A percentile compares a stretch with the other conserved stretches of the same genome.
Conservation (phyloP, 2,797 vertebrate species). For the Chelonia mydas region DNA sequence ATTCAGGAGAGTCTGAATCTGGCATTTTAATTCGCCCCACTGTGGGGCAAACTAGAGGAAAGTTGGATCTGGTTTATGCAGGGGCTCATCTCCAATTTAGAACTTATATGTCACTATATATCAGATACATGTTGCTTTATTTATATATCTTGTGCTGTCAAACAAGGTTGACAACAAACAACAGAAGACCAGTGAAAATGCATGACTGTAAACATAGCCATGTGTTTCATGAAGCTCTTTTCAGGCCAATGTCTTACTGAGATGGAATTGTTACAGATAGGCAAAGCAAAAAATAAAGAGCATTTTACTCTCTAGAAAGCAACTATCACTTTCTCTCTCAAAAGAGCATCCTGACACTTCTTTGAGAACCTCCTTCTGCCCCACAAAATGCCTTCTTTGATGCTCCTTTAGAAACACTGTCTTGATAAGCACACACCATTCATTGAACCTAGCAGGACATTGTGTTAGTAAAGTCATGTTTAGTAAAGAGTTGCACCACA, state of each 20-base stretch:
- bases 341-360: neutral
- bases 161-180: neutral
- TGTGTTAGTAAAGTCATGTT: neutral
- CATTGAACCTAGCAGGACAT: neutral
- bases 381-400: neutral
- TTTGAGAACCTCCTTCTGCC: neutral
- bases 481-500: neutral
- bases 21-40: rapidly evolving
- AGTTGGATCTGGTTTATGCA: neutral
- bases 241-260: neutral
- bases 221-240: neutral
- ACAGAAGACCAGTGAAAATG: neutral
- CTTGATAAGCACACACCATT: neutral
- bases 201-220: neutral
- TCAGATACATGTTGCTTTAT: neutral
- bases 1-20: neutral
- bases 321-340: neutral
- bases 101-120: neutral
- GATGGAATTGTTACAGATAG: neutral
- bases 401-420: neutral
- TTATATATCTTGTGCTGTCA: neutral
- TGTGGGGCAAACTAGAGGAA: neutral
- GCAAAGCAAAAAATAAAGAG: neutral
- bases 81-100: neutral
- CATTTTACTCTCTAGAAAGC: neutral